Evolutionary conservation across 2,797 vertebrate species (phyloP).

Genomic region (Helarctos malayanus): DNA sequence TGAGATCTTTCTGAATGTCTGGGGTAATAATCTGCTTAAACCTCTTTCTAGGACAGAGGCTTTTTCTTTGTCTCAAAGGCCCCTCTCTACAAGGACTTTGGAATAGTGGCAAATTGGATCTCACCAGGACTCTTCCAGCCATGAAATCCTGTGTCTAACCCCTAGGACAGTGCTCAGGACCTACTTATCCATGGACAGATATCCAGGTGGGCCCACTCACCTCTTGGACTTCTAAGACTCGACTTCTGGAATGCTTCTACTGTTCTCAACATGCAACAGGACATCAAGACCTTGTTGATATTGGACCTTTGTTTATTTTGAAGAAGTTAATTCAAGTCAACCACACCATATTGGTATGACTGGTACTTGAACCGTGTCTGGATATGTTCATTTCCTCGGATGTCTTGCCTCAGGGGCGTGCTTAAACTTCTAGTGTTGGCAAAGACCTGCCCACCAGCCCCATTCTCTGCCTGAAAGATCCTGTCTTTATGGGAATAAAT

Average conservation of each 20-base stretch:
- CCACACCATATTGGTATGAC: not conserved
- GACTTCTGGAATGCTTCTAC: not conserved
- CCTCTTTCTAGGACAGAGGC: not conserved
- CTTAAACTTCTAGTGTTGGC: not conserved
- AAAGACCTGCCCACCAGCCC: not conserved
- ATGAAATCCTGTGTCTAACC: not conserved
- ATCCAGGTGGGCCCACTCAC: not conserved
- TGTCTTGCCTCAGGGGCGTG: not conserved
- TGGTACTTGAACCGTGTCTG: not conserved
- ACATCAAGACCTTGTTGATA: not conserved
- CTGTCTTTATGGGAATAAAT: not conserved
- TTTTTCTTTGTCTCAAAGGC: not conserved
- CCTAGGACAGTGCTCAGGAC: not conserved
- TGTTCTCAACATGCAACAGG: not conserved
- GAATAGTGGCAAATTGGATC: not conserved
- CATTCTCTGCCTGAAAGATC: not conserved
- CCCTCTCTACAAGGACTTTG: not conserved
- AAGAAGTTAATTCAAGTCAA: slow-evolving; percentile 24
- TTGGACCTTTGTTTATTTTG: not conserved
- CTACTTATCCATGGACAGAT: not conserved
- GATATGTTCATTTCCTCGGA: not conserved
- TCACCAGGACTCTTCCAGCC: not conserved
- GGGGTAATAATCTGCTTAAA: not conserved
- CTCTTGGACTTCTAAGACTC: not conserved
- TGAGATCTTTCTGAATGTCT: not conserved